Conservation (phyloP, 2,888 invertebrate genomes). For the Carterocephalus palaemon region DNA sequence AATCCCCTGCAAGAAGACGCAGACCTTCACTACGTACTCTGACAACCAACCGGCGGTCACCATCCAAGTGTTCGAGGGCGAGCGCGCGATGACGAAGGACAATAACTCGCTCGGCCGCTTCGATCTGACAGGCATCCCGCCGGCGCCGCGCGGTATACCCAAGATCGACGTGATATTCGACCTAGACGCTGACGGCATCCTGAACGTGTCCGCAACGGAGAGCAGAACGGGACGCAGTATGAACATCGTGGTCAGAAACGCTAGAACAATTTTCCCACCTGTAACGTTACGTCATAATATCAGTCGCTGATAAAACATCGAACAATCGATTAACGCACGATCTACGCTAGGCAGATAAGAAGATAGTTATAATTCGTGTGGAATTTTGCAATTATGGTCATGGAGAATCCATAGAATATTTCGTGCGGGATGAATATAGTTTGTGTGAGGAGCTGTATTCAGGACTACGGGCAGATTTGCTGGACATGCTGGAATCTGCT, state of each 20-base stretch:
- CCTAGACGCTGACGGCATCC: conserved; percentile 87
- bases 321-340: no score
- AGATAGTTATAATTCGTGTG: no score
- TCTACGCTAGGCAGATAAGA: no score
- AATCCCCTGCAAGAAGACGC: conserved; percentile 84
- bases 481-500: no score
- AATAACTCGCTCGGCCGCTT: conserved; percentile 84
- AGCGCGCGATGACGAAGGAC: conserved; percentile 89
- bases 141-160: conserved; percentile 83
- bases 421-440: no score
- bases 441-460: no score
- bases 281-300: no score
- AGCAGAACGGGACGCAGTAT: conserved; percentile 82
- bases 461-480: no score
- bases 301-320: no score
- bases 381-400: no score
- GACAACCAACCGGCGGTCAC: conserved; percentile 89
- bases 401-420: no score
- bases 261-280: no score
- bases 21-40: conserved; percentile 87
- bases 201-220: conserved; percentile 90
- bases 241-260: conserved; percentile 90
- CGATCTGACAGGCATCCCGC: conserved; percentile 83
- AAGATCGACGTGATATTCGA: conserved; percentile 86
- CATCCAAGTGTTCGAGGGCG: conserved; percentile 86